Base-by-base conservation (phyloP, 2,113 vertebrate genomes). In the Microtus montanus region DNA sequence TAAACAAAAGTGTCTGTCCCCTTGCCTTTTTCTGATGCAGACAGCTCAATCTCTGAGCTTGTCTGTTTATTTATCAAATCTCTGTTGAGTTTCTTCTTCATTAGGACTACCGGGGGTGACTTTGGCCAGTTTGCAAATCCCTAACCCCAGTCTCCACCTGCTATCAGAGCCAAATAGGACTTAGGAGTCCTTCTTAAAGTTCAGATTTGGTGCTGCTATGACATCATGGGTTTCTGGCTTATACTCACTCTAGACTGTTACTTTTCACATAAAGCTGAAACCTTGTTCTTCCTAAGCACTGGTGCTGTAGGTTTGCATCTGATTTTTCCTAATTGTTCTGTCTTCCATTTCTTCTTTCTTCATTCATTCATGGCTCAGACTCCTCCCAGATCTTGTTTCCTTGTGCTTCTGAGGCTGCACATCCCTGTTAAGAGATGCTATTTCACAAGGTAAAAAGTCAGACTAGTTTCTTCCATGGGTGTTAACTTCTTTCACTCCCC, bases 141-240 rank as follows among this genome's bases (percentile, higher is more conserved):
- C 75, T 63, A 91, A 52, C 11, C 47, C 38, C 44, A 84, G 87
- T 89, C 8, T 83, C 38, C 17, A 95, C 90, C 92, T 96, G 84
- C 94, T 94, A 78, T 90, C 61, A 93, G 71, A 97, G 93, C 82
- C 95, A 97, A 95, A 93, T 79, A 93, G 92, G 91, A 95, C 96
- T 96, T 95, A 94, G 83, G 58, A 86, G 74, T 92, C 64, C 80
- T 38, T 66, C 82, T 93, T 70, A 95, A 90, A 92, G 44, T 84
- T 35, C 19, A 73, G 26, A 96, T 92, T 94, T 28, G 92, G 11
- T 87, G 70, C 80, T 94, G 58, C 96, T 86, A 84, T 86, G 82
- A 90, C 80, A 77, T 91, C 93, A 95, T 79, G 75, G 7, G 30
- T 71, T 93, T 85, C 80, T 95, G 83, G 58, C 77, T 96, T 90